Evolutionary conservation across 2,888 invertebrate genomes (phyloP).

Genomic region (Cheilosia variabilis): DNA sequence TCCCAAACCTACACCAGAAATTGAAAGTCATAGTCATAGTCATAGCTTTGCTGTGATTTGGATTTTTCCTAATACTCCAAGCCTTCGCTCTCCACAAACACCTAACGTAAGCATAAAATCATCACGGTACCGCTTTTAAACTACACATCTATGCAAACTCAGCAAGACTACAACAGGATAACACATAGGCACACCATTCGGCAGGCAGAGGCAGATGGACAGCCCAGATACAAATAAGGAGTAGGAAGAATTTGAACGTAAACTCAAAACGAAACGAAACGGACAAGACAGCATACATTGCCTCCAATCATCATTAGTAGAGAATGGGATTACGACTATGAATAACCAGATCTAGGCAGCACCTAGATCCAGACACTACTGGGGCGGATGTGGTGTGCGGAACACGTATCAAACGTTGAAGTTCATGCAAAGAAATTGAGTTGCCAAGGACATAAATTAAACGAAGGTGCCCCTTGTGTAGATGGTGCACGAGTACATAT

Average conservation of each 20-base stretch:
- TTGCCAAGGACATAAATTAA: conserved; percentile 75
- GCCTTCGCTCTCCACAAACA: conserved; percentile 10
- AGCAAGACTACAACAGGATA: conserved; percentile 48
- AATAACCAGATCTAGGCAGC: conserved; percentile 70
- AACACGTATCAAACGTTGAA: conserved; percentile 66
- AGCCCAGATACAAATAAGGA: conserved; percentile 70
- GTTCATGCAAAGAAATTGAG: conserved; percentile 74
- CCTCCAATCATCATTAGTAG: conserved; percentile 73
- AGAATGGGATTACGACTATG: conserved; percentile 74
- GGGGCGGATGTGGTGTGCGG: conserved; percentile 16
- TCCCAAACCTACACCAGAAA: conserved; percentile 29
- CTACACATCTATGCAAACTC: conserved; percentile 48
- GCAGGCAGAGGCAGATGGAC: conserved; percentile 37
- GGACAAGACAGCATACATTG: conserved; percentile 74
- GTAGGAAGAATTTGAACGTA: conserved; percentile 60
- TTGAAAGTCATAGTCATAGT: conserved; percentile 20
- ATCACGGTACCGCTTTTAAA: conserved; percentile 41
- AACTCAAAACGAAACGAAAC: conserved; percentile 55
- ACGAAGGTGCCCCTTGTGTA: conserved; percentile 54
- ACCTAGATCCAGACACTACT: conserved; percentile 7
- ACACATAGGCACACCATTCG: background rate
- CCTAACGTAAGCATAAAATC: conserved; percentile 61
- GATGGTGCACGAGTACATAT: conserved; percentile 3
- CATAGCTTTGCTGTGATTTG: conserved; percentile 27
- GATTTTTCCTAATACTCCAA: background rate